Evolutionary conservation across 1,140 invertebrate species (phyloP).

Genomic region (Aradophagus sp.): DNA sequence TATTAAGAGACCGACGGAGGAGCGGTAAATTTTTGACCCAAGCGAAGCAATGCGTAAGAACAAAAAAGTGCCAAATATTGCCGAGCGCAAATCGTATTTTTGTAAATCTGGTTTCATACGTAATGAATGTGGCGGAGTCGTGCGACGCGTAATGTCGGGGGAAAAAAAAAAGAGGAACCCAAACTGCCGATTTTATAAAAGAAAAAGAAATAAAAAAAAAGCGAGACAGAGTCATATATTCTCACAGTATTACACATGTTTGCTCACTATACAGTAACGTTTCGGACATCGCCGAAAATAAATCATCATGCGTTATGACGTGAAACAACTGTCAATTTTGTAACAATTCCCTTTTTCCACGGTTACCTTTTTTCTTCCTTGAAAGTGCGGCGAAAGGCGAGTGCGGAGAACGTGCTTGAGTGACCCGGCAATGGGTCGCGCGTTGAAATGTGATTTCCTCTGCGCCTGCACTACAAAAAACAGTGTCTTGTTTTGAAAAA

Average conservation of each 20-base stretch:
- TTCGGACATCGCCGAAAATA: slow-evolving; percentile 48
- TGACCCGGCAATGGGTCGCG: slow-evolving; percentile 9
- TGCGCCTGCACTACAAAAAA: too few species aligned
- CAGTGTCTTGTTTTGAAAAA: too few species aligned
- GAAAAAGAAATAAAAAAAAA: too few species aligned
- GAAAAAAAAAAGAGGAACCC: slow-evolving; percentile 42
- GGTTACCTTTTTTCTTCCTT: slow-evolving; percentile 6
- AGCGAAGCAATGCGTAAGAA: slow-evolving; percentile 55
- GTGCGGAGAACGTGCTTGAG: slow-evolving; percentile 25
- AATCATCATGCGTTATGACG: slow-evolving; percentile 48
- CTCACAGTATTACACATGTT: slow-evolving; percentile 56
- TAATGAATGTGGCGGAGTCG: slow-evolving; percentile 68
- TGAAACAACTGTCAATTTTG: slow-evolving; percentile 67
- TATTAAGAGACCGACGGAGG: neutral
- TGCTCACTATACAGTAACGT: slow-evolving; percentile 47
- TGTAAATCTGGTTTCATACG: slow-evolving; percentile 75
- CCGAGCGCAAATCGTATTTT: slow-evolving; percentile 74
- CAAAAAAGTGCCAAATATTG: slow-evolving; percentile 74
- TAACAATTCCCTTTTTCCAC: slow-evolving; percentile 2
- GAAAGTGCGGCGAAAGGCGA: slow-evolving; percentile 16
- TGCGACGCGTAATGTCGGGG: slow-evolving; percentile 66
- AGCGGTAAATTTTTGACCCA: slow-evolving; percentile 4
- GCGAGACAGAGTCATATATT: slow-evolving; percentile 48
- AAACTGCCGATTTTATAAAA: slow-evolving; percentile 75
- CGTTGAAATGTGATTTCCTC: too few species aligned